Conservation (phyloP, 2,888 invertebrate genomes). For the Caenorhabditis imperialis region DNA sequence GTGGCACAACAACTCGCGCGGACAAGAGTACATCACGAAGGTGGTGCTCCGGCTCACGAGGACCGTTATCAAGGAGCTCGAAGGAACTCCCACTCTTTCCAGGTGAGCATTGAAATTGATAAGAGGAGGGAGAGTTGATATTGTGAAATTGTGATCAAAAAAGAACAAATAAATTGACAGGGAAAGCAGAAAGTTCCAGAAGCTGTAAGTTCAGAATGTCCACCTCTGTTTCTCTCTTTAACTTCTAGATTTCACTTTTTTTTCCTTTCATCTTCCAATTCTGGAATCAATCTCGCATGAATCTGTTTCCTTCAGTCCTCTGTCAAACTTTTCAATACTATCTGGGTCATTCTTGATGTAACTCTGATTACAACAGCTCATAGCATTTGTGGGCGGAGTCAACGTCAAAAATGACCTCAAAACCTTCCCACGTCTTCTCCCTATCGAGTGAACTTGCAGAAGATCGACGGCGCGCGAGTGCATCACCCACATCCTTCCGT, state of each 20-base stretch:
- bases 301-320: too few species aligned
- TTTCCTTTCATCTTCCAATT: too few species aligned
- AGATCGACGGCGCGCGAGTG: slow-evolving; percentile 34
- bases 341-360: too few species aligned
- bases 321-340: too few species aligned
- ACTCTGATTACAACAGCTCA: too few species aligned
- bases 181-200: slow-evolving; percentile 8
- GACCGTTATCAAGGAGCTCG: slow-evolving; percentile 41
- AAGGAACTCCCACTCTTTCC: slow-evolving; percentile 17
- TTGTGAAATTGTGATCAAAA: too few species aligned
- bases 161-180: too few species aligned
- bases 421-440: neutral
- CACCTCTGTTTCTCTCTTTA: neutral
- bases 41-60: slow-evolving; percentile 52
- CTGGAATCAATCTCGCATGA: too few species aligned
- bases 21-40: slow-evolving; percentile 65
- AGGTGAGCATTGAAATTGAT: slow-evolving; percentile 14
- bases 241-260: slow-evolving; percentile 1
- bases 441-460: slow-evolving; percentile 20
- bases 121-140: neutral
- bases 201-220: slow-evolving; percentile 9
- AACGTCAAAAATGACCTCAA: too few species aligned
- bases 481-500: slow-evolving; percentile 45
- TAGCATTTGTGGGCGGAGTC: too few species aligned
- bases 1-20: slow-evolving; percentile 67